Base-by-base conservation (phyloP, 35 echinoderm and acorn worm species). In the Apostichopus californicus region DNA sequence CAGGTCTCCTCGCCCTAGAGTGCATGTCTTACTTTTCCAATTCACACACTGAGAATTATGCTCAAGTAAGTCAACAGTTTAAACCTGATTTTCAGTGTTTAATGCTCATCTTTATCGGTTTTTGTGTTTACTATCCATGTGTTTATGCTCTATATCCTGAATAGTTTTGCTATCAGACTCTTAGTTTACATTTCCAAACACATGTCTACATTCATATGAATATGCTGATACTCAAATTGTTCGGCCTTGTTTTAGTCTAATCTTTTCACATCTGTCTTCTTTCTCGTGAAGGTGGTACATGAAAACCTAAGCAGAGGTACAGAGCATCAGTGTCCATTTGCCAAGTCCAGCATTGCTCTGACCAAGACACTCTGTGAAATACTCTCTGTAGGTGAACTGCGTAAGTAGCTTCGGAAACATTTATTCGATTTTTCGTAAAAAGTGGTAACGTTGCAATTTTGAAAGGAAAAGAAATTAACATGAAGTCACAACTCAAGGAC, bases 241-340 rank as follows among this genome's bases (percentile, higher is more conserved):
- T 20, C 56, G 12, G 24, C 60, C 56, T 15, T 61, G 11, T 26
- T 58, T 87, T 58, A 57, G 55, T 24, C 55, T 46, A 14, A 3
- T 81, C 26, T 81, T 79, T 5, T 6, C 18, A 24, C 14, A 26
- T 78, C 15, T 54, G 0, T 9, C 9, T 53, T 24, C 59, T 7
- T 81, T 58, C 23, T 80, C 24, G 87, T 75, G 23, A 75, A 98
- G 96, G 88, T 98, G 88, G 97, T 98, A 2, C 80, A 96, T 56
- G 97, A 99, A 75, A 99, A 99, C 80, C 92, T 93, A 54, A 94
- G 93, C 34, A 85, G 97, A 59, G 97, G 93, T 57, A 90, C 93
- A 79, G 97, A 94, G 56, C 97, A 99, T 77, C 93, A 96, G 77
- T 99, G 97, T 90, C 97, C 97, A 24, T 99, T 99, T 96, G 95